These are phyloP conservation scores for Mus minutoides DNA, from an alignment of 2,797 vertebrate genomes.

Conservation along the genomic window DNA sequence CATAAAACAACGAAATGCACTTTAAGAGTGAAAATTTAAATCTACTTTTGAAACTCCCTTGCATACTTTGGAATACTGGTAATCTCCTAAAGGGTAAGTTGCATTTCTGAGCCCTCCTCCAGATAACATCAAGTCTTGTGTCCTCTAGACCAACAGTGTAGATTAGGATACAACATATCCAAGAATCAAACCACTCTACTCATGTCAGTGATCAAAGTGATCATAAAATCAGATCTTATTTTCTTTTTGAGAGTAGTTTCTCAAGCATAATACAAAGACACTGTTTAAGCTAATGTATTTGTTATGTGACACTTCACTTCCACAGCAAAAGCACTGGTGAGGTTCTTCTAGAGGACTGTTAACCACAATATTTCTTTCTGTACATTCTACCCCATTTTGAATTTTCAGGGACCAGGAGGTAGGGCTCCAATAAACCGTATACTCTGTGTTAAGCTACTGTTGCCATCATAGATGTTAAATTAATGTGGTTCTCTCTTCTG, in stretches of 20 bases:
- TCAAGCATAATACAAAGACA: slow-evolving; percentile 33
- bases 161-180: slow-evolving; percentile 15
- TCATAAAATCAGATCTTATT: background rate
- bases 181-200: slow-evolving; percentile 1
- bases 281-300: background rate
- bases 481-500: slow-evolving; percentile 21
- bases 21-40: slow-evolving; percentile 38
- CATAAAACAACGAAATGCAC: slow-evolving; percentile 24
- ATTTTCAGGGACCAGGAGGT: background rate
- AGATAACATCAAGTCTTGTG: slow-evolving; percentile 34
- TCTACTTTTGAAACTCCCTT: slow-evolving; percentile 12
- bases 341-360: slow-evolving; percentile 57
- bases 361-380: slow-evolving; percentile 57
- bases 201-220: slow-evolving; percentile 18
- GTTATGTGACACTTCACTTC: background rate
- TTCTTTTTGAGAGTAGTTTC: slow-evolving; percentile 48
- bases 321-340: background rate
- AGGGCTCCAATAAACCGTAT: background rate
- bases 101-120: slow-evolving; percentile 34
- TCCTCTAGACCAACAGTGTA: slow-evolving; percentile 36
- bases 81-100: slow-evolving; percentile 27
- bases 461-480: slow-evolving; percentile 27
- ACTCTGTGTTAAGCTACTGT: slow-evolving; percentile 36
- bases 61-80: background rate
- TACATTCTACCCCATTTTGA: background rate